These are phyloP conservation scores for Zeuzera pyrina DNA, from an alignment of 2,888 invertebrate genomes.

Conservation along the genomic window DNA sequence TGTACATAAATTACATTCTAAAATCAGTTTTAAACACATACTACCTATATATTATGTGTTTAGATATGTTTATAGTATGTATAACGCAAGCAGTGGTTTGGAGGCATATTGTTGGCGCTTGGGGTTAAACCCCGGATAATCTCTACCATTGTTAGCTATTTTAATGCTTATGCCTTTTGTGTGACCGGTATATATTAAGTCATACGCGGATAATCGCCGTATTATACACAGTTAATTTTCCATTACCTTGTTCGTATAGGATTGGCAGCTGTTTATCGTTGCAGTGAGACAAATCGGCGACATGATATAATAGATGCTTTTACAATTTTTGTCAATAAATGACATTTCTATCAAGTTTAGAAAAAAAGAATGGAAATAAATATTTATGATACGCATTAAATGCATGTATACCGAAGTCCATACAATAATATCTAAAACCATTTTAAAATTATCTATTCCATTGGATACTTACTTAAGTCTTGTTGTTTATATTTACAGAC, in stretches of 20 bases:
- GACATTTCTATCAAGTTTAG: too few species aligned
- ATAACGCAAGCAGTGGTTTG: not conserved
- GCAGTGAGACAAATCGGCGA: conserved; percentile 36
- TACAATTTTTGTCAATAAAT: conserved; percentile 7
- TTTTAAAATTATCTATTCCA: too few species aligned
- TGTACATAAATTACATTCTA: too few species aligned
- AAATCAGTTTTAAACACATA: too few species aligned
- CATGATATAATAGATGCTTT: conserved; percentile 14
- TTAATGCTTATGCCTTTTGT: conserved; percentile 68
- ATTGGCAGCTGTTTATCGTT: conserved; percentile 57
- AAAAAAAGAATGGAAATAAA: too few species aligned
- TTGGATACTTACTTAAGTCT: too few species aligned
- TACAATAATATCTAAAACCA: too few species aligned
- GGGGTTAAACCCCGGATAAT: conserved; percentile 59
- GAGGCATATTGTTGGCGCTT: conserved; percentile 34
- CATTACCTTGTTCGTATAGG: conserved; percentile 41
- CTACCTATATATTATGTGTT: too few species aligned
- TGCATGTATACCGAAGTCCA: too few species aligned
- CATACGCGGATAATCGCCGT: conserved; percentile 69
- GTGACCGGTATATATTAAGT: conserved; percentile 62
- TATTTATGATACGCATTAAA: too few species aligned
- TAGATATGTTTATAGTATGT: not conserved
- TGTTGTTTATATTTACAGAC: too few species aligned
- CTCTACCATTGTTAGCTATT: conserved; percentile 65
- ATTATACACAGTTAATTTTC: conserved; percentile 69